Evolutionary conservation across 2,797 vertebrate genomes (phyloP).

Genomic region (Champsocephalus esox): DNA sequence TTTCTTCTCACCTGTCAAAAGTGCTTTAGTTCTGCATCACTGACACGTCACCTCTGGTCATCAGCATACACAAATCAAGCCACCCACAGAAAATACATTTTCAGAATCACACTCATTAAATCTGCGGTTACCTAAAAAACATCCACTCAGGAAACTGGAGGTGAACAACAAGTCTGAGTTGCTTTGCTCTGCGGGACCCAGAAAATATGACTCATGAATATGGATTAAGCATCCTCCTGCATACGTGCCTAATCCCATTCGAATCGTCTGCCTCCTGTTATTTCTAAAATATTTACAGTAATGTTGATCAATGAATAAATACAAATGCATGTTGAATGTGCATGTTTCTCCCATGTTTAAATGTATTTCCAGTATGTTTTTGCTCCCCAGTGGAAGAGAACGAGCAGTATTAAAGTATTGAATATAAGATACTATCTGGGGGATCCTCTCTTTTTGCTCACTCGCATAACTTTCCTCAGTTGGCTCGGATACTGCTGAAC

Average conservation of each 20-base stretch:
- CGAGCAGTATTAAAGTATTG: too few species aligned
- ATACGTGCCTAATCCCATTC: not conserved
- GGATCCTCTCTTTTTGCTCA: constrained; percentile 8
- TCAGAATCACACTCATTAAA: constrained; percentile 27
- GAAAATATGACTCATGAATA: not conserved
- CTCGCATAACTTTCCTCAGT: constrained; percentile 23
- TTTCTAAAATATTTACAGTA: not conserved
- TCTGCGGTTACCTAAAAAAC: constrained; percentile 31
- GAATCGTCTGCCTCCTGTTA: not conserved
- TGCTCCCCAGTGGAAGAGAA: too few species aligned
- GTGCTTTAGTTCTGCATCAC: constrained; percentile 26
- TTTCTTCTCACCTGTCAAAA: constrained; percentile 53
- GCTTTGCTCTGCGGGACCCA: not conserved
- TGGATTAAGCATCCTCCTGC: not conserved
- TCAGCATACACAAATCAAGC: constrained; percentile 31
- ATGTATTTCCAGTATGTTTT: not conserved
- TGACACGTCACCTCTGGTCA: constrained; percentile 31
- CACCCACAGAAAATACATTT: constrained; percentile 31
- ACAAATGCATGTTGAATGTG: not conserved
- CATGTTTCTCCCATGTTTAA: not conserved
- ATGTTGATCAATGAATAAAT: too few species aligned
- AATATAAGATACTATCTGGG: too few species aligned
- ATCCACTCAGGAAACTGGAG: constrained; percentile 10
- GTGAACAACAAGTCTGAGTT: constrained; percentile 23
- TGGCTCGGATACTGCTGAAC: constrained; percentile 18